Percentiles rank a stretch among this genome's conserved stretches.
These are phyloP conservation scores for Vireo griseus DNA, from an alignment of 2,797 vertebrate genomes.

Conservation along the genomic window DNA sequence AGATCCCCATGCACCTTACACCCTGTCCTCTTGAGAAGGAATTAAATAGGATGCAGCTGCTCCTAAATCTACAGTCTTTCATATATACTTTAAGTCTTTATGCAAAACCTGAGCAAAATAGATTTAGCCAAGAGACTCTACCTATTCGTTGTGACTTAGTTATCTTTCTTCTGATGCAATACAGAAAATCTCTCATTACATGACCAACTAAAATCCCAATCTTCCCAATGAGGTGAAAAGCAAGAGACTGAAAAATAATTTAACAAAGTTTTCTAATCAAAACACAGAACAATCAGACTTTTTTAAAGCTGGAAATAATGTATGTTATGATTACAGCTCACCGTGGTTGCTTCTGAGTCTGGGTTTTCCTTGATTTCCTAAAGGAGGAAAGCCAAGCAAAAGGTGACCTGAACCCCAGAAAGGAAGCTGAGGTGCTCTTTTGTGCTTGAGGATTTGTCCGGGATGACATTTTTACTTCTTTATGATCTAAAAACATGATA, in stretches of 20 bases:
- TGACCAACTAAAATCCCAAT: neutral
- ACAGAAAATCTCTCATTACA: neutral
- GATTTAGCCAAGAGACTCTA: neutral
- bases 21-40: neutral
- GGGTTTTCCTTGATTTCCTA: conserved; percentile 69
- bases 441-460: conserved; percentile 33
- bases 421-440: conserved; percentile 55
- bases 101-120: neutral
- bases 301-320: neutral
- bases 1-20: neutral
- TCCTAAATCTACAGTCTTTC: neutral
- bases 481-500: conserved; percentile 57
- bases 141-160: neutral
- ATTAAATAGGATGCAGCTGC: neutral
- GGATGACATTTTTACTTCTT: conserved; percentile 67
- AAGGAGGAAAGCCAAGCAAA: conserved; percentile 78
- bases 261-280: neutral
- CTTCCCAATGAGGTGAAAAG: neutral
- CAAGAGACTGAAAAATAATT: neutral
- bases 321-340: conserved; percentile 42
- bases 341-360: conserved; percentile 52
- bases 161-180: neutral
- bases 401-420: conserved; percentile 71
- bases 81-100: neutral
- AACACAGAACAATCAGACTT: neutral